Conservation (phyloP, 2,113 vertebrate genomes). For the Jaculus jaculus region DNA sequence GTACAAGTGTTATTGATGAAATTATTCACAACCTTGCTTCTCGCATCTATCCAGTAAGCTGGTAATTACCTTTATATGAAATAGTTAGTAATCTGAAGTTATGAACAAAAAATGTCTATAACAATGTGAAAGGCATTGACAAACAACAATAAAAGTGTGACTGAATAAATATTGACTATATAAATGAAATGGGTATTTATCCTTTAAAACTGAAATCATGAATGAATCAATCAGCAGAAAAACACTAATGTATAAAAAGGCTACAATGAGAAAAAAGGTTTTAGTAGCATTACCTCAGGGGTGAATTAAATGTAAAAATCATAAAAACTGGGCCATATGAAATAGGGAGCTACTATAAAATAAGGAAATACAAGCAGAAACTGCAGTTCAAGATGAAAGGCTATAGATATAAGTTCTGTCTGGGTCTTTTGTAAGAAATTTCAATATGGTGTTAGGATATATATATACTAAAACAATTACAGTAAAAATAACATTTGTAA, state of each 20-base stretch:
- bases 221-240: constrained; percentile 2
- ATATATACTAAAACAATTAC: too few species aligned
- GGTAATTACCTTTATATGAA: not conserved
- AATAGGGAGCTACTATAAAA: not conserved
- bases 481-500: too few species aligned
- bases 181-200: not conserved
- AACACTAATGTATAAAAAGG: not conserved
- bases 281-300: not conserved
- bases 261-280: not conserved
- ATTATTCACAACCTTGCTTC: not conserved
- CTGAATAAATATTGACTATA: not conserved
- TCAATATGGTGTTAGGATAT: too few species aligned
- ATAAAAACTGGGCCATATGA: not conserved
- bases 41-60: not conserved
- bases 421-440: too few species aligned
- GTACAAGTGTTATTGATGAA: not conserved
- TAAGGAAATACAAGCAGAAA: not conserved
- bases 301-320: not conserved
- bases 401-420: not conserved
- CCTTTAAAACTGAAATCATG: not conserved
- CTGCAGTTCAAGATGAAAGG: not conserved
- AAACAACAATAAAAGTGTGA: constrained; percentile 1
- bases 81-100: not conserved
- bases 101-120: not conserved
- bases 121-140: not conserved